Evolutionary conservation across 2,797 vertebrate genomes (phyloP).

Genomic region (Sphenopsis melanotis): DNA sequence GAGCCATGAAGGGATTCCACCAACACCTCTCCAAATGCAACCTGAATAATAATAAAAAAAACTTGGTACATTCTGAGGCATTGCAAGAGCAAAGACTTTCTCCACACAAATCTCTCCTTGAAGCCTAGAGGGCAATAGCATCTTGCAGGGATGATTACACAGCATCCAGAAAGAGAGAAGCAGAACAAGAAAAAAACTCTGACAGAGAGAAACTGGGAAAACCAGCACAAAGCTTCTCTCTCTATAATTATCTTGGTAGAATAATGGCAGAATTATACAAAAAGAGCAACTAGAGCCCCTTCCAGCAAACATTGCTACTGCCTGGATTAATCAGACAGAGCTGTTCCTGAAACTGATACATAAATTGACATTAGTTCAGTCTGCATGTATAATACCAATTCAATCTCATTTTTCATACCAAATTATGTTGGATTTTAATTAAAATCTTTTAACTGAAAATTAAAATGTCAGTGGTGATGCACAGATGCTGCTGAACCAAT

Average conservation of each 20-base stretch:
- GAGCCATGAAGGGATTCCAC: background rate
- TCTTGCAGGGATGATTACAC: background rate
- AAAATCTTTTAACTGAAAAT: conserved; percentile 57
- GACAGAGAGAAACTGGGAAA: background rate
- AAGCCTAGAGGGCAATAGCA: background rate
- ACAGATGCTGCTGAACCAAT: conserved; percentile 30
- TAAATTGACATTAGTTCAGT: background rate
- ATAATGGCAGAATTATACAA: background rate
- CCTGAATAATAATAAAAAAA: background rate
- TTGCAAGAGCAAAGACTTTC: background rate
- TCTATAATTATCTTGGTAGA: background rate
- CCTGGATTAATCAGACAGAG: background rate
- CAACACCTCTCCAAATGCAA: background rate
- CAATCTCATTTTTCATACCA: conserved; percentile 38
- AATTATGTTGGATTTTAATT: conserved; percentile 56
- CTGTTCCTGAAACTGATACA: background rate
- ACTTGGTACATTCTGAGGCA: background rate
- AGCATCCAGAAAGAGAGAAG: background rate
- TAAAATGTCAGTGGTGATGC: conserved; percentile 46
- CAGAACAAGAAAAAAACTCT: background rate
- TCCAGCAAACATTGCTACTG: background rate
- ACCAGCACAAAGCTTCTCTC: background rate
- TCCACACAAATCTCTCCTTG: background rate
- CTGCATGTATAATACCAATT: background rate
- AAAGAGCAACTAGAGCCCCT: background rate